Base-by-base conservation (phyloP, 1,140 invertebrate genomes). In the Papilio glaucus region DNA sequence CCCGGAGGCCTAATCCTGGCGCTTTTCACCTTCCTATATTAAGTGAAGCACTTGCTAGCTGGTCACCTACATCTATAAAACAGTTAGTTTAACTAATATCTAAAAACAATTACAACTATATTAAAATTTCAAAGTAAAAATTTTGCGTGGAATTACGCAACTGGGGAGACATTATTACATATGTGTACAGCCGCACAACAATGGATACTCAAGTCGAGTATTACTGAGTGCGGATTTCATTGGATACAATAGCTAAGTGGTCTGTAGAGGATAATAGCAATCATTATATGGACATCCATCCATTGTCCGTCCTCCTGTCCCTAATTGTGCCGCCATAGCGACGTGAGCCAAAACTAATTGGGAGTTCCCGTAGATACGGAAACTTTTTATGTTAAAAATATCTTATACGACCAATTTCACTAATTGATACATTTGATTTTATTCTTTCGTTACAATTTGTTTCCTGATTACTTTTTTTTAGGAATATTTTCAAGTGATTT, bases 271-370 rank as follows among this genome's bases (percentile, higher is more conserved):
- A 69, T 69, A 69, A 69, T 69, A 69, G 67, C 42, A 69, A 69
- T 69, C 67, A 69, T 69, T 69, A 69, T 69, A 69, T 69, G 67
- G 67, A 69, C 67, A 53, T 69, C 67, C 67, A 42, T 69, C 67
- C 53, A 33, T 69, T 69, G 67, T 69, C 67, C 67, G 67, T 12
- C n/a, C 6, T 12, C n/a, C 6, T 49, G 41, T 69, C 67, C 67
- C 65, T 68, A 68, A 68, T 68, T 68, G 41, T 42, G 65, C 41
- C 7, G 10, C 41, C 65, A 68, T 69, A n/a, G 42, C 65, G 41
- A 68, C 65, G 21, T 45, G 65, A 45, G 65, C 37, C n/a, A 42
- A 24, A 41, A 68, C 24, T 68, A 68, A 68, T 68, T 68, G 65
- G 65, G 24, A 68, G 39, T 68, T 29, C 24, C 62, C 62, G 37